Percentiles rank a stretch among this genome's conserved stretches.
phyloP scores from a whole-genome alignment of 2,113 vertebrate species.

The Paratilapia polleni region DNA sequence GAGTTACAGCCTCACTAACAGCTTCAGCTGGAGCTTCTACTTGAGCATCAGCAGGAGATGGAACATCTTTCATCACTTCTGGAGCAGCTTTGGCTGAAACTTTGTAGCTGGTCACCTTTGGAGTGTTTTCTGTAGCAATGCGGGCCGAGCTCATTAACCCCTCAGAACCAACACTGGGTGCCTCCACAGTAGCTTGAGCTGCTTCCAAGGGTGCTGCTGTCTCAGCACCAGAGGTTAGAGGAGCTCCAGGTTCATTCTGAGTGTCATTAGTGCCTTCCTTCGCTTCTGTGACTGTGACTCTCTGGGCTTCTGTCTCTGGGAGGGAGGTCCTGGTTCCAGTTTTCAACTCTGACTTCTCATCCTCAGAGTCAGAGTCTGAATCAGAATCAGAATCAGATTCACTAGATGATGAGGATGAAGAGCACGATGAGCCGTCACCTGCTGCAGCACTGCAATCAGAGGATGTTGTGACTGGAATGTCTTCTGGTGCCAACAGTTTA shows the following conservation, averaged over 20 bases:
- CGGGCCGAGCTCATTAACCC: constrained; percentile 26
- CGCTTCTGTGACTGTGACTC: neutral
- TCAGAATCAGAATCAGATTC: constrained; percentile 66
- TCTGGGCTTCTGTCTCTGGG: neutral
- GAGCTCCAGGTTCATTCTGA: neutral
- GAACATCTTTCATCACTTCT: neutral
- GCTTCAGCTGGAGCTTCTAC: neutral
- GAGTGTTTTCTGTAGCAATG: constrained; percentile 8
- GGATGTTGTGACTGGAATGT: neutral
- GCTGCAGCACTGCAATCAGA: constrained; percentile 13
- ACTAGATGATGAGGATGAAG: constrained; percentile 74
- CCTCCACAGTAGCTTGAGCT: neutral
- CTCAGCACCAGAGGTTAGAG: neutral
- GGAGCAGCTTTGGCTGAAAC: constrained; percentile 1
- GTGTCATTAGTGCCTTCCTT: constrained; percentile 9
- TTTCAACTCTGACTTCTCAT: constrained; percentile 46
- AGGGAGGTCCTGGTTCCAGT: neutral
- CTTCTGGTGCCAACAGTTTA: neutral
- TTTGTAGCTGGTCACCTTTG: neutral
- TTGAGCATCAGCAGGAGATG: neutral
- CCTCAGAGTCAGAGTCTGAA: constrained; percentile 64
- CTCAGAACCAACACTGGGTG: neutral
- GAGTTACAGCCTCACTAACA: neutral
- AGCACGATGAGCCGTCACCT: constrained; percentile 33
- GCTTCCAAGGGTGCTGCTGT: neutral